Evolutionary conservation across 2,888 invertebrate species (phyloP).

Genomic region (Leucozona laternaria): DNA sequence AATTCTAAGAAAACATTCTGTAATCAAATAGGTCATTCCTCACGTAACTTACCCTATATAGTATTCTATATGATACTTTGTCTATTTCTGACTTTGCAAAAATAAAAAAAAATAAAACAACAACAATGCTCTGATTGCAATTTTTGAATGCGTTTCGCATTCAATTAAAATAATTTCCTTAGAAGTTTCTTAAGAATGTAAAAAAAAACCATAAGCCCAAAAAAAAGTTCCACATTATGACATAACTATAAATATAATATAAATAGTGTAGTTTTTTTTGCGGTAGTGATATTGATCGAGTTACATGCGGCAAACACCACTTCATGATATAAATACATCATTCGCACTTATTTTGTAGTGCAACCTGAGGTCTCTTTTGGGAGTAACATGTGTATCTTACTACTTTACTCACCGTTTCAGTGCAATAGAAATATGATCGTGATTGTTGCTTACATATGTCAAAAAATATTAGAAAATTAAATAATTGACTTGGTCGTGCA

Average conservation of each 20-base stretch:
- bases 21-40: slow-evolving; percentile 23
- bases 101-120: not conserved
- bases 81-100: slow-evolving; percentile 13
- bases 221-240: slow-evolving; percentile 1
- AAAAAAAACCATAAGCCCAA: not conserved
- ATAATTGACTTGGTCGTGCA: not conserved
- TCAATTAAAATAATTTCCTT: slow-evolving; percentile 9
- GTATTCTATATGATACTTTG: not conserved
- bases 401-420: not conserved
- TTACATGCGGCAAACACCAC: slow-evolving; percentile 2
- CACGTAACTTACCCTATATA: not conserved
- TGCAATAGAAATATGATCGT: slow-evolving; percentile 12
- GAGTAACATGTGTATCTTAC: slow-evolving; percentile 17
- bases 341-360: slow-evolving; percentile 19
- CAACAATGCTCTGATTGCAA: not conserved
- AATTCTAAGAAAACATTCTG: slow-evolving; percentile 15
- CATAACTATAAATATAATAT: not conserved
- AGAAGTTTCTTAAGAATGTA: slow-evolving; percentile 5
- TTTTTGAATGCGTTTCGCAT: slow-evolving; percentile 30
- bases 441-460: slow-evolving; percentile 28
- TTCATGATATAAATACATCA: not conserved
- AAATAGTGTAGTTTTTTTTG: not conserved
- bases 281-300: slow-evolving; percentile 21
- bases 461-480: not conserved
- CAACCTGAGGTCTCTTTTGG: not conserved